Evolutionary conservation across 2,888 invertebrate species (phyloP), one percentile per base, ranked within the genome.

Genomic region (Melangyna quadrimaculata): DNA sequence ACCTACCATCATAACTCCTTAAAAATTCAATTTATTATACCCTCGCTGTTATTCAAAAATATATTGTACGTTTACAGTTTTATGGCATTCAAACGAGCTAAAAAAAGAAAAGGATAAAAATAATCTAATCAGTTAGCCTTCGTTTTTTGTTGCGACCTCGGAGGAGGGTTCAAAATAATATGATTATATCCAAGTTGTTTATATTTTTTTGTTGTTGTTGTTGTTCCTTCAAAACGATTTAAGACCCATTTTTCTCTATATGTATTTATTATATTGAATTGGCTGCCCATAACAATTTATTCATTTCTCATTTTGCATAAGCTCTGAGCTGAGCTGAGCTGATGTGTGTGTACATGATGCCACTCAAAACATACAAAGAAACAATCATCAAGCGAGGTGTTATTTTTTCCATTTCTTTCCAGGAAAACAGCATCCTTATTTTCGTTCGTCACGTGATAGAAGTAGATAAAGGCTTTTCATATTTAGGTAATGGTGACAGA

Each of bases 61-160:
- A 3, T n/a, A n/a, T n/a, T n/a, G n/a, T n/a, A n/a, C n/a, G n/a
- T n/a, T n/a, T n/a, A n/a, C 40, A 57, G 10, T 74, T 70, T 74
- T 70, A 74, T 48, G 27, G 22, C 69, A 37, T 27, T 48, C 32
- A 55, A 40, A 55, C 17, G 48, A 65, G 32, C 17, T 10, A 43
- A 27, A 48, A 48, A 43, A 45, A 27, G n/a, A 57, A 35, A 61
- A n/a, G 12, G 14, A 37, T 17, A 32, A 53, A 70, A 53, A 53
- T 67, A 84, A 61, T 75, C 75, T 75, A 84, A 79, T 74, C 53
- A 75, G 84, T 80, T 75, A 65, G 78, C 35, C 35, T 57, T 67
- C 40, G 29, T 75, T 75, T 59, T 22, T 14, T 24, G 6, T 8
- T 9, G 1, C 14, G 22, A n/a, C n/a, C n/a, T n/a, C n/a, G n/a